A percentile compares a stretch with the other conserved stretches of the same genome.
Evolutionary conservation across 2,888 invertebrate species (phyloP).

Genomic region (Nemotelus nigrinus): DNA sequence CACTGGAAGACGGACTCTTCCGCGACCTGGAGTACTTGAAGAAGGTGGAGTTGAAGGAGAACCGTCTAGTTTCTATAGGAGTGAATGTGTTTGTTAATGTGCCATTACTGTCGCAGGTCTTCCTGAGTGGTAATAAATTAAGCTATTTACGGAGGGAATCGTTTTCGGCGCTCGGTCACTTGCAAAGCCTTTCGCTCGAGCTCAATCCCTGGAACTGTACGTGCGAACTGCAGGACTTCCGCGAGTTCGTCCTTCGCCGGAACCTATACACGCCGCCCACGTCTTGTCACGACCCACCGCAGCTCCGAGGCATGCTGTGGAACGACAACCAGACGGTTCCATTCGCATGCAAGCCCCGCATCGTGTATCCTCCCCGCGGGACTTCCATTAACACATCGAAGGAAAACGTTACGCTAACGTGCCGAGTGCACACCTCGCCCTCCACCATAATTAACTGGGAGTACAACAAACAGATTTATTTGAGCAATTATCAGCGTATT

Average conservation of each 20-base stretch:
- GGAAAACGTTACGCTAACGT: conserved; percentile 76
- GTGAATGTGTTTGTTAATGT: conserved; percentile 76
- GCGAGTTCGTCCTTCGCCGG: conserved; percentile 78
- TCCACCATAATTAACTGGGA: conserved; percentile 79
- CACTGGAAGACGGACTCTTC: conserved; percentile 78
- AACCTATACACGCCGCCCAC: conserved; percentile 82
- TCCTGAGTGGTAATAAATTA: conserved; percentile 79
- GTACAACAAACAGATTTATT: conserved; percentile 68
- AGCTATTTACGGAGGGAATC: conserved; percentile 73
- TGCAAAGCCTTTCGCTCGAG: conserved; percentile 79
- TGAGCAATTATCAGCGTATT: conserved; percentile 53
- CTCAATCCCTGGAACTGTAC: conserved; percentile 91
- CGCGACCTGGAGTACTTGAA: conserved; percentile 78
- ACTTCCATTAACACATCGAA: conserved; percentile 73
- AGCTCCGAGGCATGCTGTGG: conserved; percentile 78
- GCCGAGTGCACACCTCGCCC: conserved; percentile 80
- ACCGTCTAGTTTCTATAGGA: conserved; percentile 75
- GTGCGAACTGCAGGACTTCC: conserved; percentile 80
- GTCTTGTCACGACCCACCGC: conserved; percentile 75
- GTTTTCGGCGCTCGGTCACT: conserved; percentile 71
- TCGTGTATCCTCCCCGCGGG: conserved; percentile 71
- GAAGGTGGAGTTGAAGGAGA: conserved; percentile 79
- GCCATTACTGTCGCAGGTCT: conserved; percentile 74
- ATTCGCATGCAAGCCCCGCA: conserved; percentile 84
- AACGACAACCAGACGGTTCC: conserved; percentile 72